Percentiles rank a stretch among this genome's conserved stretches.
phyloP scores from a whole-genome alignment of 1,140 invertebrate species.

The Plodia interpunctella region DNA sequence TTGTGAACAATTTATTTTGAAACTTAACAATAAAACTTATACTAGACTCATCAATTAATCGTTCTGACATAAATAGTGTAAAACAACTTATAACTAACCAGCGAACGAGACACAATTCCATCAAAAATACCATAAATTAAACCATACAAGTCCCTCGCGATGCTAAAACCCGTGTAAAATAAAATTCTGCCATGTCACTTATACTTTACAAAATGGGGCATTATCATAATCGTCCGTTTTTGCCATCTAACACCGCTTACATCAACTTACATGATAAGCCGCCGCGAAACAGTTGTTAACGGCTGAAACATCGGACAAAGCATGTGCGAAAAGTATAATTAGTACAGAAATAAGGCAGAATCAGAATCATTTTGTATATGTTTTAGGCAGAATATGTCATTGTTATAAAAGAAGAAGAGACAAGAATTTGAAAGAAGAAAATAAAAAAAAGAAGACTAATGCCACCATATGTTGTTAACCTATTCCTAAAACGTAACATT shows the following conservation, averaged over 20 bases:
- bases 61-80: too few relatives aligned
- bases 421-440: too few relatives aligned
- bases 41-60: too few relatives aligned
- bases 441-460: too few relatives aligned
- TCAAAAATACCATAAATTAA: conserved; percentile 1
- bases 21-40: too few relatives aligned
- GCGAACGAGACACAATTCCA: not conserved
- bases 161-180: not conserved
- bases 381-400: too few relatives aligned
- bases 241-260: not conserved
- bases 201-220: conserved; percentile 5
- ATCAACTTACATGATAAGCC: conserved; percentile 5
- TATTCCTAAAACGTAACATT: too few relatives aligned
- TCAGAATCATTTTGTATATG: too few relatives aligned
- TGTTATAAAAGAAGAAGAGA: too few relatives aligned
- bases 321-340: not conserved
- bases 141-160: not conserved
- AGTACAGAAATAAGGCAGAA: not conserved
- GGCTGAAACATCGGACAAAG: not conserved
- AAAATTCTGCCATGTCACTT: not conserved
- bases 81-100: not conserved
- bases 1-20: too few relatives aligned
- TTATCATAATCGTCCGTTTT: conserved; percentile 4
- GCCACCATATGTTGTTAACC: too few relatives aligned
- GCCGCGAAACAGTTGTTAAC: not conserved